These are phyloP conservation scores for Argyrosomus japonicus DNA, from an alignment of 2,113 vertebrate species.

Conservation along the genomic window DNA sequence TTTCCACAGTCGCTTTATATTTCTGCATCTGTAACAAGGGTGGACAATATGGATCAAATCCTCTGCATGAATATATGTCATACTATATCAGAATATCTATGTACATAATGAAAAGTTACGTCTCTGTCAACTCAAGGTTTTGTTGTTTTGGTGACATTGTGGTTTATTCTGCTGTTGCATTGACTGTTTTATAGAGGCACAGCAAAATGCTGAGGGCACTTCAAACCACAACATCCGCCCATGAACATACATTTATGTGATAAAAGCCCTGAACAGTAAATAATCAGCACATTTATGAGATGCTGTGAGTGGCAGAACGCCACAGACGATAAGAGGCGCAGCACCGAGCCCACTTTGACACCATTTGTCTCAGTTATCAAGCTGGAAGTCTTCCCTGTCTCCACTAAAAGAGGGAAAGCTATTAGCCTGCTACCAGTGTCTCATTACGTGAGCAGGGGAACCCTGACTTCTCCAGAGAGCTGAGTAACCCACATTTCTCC, in stretches of 20 bases:
- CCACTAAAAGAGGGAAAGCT: conserved; percentile 15
- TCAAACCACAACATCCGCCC: not conserved
- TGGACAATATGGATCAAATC: not conserved
- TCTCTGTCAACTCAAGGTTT: not conserved
- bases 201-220: not conserved
- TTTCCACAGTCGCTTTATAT: not conserved
- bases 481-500: conserved; percentile 55
- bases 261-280: conserved; percentile 48
- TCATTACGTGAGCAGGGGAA: conserved; percentile 10
- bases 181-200: not conserved
- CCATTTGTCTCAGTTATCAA: not conserved
- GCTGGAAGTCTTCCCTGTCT: not conserved
- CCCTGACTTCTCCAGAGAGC: conserved; percentile 45
- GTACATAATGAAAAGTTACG: too few species aligned
- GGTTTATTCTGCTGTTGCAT: not conserved
- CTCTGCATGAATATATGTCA: not conserved
- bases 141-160: not conserved
- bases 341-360: not conserved
- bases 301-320: not conserved
- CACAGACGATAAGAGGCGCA: not conserved
- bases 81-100: not conserved
- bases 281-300: conserved; percentile 1
- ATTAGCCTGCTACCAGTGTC: not conserved
- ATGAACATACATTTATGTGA: not conserved
- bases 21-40: not conserved